These are phyloP conservation scores for Drosophila imparisetae DNA, from an alignment of 2,888 invertebrate genomes.

Conservation along the genomic window DNA sequence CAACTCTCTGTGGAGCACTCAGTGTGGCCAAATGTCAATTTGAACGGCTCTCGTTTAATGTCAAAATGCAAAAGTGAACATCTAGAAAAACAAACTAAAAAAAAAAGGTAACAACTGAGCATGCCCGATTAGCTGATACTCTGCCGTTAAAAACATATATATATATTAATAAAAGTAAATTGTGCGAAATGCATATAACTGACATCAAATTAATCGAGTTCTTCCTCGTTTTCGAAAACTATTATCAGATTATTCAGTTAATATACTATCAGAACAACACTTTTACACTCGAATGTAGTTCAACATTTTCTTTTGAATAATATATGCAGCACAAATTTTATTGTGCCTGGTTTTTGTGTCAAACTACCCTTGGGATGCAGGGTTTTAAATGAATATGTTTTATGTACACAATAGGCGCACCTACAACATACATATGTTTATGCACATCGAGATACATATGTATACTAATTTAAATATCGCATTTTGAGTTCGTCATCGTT, in stretches of 20 bases:
- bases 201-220: background rate
- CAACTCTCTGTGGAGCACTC: conserved; percentile 35
- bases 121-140: conserved; percentile 2
- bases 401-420: conserved; percentile 11
- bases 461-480: background rate
- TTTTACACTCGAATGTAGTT: background rate
- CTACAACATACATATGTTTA: conserved; percentile 14
- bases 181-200: background rate
- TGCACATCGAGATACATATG: background rate
- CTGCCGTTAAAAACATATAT: background rate
- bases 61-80: conserved; percentile 32
- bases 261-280: background rate
- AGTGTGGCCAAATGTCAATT: conserved; percentile 44
- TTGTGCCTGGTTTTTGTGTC: background rate
- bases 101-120: background rate
- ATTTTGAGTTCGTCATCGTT: conserved; percentile 52
- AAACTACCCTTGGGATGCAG: background rate
- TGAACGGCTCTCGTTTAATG: conserved; percentile 35
- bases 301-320: background rate
- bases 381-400: conserved; percentile 24
- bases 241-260: background rate
- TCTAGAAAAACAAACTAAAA: conserved; percentile 8
- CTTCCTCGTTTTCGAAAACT: background rate
- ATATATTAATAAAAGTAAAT: background rate
- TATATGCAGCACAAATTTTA: background rate